Evolutionary conservation across 2,888 invertebrate species (phyloP).

Genomic region (Tipula helvola): DNA sequence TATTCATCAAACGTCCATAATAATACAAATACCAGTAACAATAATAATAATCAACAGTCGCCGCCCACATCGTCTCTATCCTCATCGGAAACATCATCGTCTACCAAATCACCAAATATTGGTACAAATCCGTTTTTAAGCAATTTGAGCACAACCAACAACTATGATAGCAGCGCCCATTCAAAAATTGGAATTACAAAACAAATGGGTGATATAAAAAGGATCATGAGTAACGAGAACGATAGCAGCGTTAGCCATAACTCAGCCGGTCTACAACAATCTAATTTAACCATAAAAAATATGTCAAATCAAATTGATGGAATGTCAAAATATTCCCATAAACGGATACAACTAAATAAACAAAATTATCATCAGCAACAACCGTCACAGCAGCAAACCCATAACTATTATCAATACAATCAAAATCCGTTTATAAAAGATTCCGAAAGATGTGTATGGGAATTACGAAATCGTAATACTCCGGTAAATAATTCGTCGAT

Average conservation of each 20-base stretch:
- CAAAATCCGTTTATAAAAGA: slow-evolving; percentile 18
- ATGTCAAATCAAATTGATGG: slow-evolving; percentile 12
- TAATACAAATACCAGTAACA: slow-evolving; percentile 15
- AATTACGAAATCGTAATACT: slow-evolving; percentile 13
- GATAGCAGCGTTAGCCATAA: neutral
- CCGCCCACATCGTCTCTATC: slow-evolving; percentile 31
- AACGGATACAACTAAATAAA: neutral
- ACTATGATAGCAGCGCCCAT: neutral
- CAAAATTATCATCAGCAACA: slow-evolving; percentile 1
- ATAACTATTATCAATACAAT: slow-evolving; percentile 13
- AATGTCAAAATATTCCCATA: neutral
- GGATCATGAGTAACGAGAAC: slow-evolving; percentile 11
- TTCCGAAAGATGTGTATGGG: slow-evolving; percentile 13
- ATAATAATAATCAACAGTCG: slow-evolving; percentile 30
- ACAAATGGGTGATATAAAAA: slow-evolving; percentile 4
- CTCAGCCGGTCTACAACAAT: neutral
- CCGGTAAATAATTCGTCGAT: neutral
- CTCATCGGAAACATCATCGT: slow-evolving; percentile 34
- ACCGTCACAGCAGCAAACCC: neutral
- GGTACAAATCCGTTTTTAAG: slow-evolving; percentile 34
- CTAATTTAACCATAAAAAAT: neutral
- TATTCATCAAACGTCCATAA: neutral
- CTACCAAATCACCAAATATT: slow-evolving; percentile 30
- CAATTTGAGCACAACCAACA: slow-evolving; percentile 14
- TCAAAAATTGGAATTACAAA: neutral